A percentile compares a stretch with the other conserved stretches of the same genome.
phyloP scores from a whole-genome alignment of 1,140 invertebrate genomes.

The Calephelis nemesis region DNA sequence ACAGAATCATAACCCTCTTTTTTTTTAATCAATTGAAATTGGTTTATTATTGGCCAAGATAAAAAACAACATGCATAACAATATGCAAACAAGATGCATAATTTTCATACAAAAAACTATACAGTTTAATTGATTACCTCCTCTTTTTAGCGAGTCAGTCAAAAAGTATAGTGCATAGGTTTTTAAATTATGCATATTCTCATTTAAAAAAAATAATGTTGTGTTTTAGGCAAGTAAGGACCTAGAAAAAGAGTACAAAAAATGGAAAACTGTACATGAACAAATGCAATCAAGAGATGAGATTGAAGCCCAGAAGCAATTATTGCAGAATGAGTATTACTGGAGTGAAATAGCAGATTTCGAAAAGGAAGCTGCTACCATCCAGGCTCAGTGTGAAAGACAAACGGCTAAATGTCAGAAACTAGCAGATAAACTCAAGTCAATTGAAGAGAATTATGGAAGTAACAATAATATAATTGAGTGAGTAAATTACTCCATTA shows the following conservation, averaged over 20 bases:
- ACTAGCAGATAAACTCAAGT: constrained; percentile 42
- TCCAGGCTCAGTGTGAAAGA: constrained; percentile 44
- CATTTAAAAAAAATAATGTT: background rate
- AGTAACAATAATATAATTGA: constrained; percentile 42
- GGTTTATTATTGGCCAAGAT: no score
- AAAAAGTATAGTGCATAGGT: no score
- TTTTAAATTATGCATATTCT: no score
- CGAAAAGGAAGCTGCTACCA: constrained; percentile 42
- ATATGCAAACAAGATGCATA: no score
- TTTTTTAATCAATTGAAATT: no score
- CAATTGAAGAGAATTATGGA: constrained; percentile 49
- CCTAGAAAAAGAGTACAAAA: constrained; percentile 74
- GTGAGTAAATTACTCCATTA: constrained; percentile 37
- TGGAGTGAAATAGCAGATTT: constrained; percentile 66
- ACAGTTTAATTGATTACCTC: no score
- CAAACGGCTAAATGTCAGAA: constrained; percentile 52
- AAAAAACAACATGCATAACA: no score
- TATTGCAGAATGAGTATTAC: constrained; percentile 77
- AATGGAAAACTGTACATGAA: constrained; percentile 79
- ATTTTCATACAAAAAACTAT: no score
- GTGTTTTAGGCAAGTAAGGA: constrained; percentile 61
- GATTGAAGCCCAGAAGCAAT: constrained; percentile 68
- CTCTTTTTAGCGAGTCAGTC: no score
- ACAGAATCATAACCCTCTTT: no score
- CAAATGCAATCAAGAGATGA: constrained; percentile 79